Percentiles rank a stretch among this genome's conserved stretches.
Conservation (phyloP, 2,113 vertebrate genomes). For the Ciconia maguari region DNA sequence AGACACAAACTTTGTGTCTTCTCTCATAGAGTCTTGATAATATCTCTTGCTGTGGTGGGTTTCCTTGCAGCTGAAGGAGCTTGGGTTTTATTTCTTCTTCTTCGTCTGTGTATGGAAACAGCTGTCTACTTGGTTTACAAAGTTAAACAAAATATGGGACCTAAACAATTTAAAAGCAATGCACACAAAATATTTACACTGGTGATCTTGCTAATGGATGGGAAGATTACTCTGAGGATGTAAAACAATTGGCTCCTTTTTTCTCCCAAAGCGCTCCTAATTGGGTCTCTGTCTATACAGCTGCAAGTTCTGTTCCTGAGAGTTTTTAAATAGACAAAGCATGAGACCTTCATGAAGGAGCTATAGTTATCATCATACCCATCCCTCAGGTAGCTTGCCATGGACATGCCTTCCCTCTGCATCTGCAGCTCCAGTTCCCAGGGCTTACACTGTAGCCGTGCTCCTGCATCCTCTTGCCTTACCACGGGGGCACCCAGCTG, state of each 20-base stretch:
- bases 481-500: not conserved
- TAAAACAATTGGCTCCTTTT: not conserved
- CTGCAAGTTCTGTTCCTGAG: not conserved
- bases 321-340: not conserved
- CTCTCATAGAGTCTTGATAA: not conserved
- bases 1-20: not conserved
- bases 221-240: not conserved
- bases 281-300: not conserved
- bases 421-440: fast-evolving
- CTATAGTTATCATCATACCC: not conserved
- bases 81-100: not conserved
- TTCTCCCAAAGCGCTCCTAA: not conserved
- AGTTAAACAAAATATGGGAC: not conserved
- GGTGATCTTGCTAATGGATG: not conserved
- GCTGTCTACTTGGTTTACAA: not conserved
- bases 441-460: fast-evolving
- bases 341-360: not conserved
- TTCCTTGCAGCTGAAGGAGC: not conserved
- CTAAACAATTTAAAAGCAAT: not conserved
- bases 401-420: fast-evolving
- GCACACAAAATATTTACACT: not conserved
- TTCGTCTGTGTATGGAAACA: not conserved
- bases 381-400: not conserved
- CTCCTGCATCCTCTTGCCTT: not conserved
- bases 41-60: not conserved